Percentiles rank a stretch among this genome's conserved stretches.
Evolutionary conservation across 2,888 invertebrate genomes (phyloP).

Genomic region (Rutpela maculata): DNA sequence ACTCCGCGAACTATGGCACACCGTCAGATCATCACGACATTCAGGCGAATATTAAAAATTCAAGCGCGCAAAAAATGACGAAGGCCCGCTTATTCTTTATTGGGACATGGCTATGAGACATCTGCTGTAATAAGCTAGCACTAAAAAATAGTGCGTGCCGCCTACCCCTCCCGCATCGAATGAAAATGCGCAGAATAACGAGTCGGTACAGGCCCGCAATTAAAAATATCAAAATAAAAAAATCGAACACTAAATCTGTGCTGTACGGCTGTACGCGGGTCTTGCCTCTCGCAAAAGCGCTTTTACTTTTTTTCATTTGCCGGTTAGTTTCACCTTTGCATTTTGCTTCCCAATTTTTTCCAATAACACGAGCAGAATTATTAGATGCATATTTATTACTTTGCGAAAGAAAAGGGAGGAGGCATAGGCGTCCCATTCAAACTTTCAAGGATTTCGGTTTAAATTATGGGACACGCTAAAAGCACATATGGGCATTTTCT

Average conservation of each 20-base stretch:
- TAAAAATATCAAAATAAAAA: constrained; percentile 76
- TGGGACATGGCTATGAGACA: constrained; percentile 78
- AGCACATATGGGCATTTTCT: too few species aligned
- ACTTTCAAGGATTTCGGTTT: not conserved
- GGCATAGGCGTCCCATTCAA: constrained; percentile 24
- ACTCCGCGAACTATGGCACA: constrained; percentile 50
- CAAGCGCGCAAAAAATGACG: constrained; percentile 74
- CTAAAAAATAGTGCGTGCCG: constrained; percentile 81
- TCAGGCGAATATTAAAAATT: constrained; percentile 73
- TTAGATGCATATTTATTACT: constrained; percentile 22
- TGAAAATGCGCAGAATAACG: constrained; percentile 79
- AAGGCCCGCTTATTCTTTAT: constrained; percentile 73
- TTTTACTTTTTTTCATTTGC: constrained; percentile 37
- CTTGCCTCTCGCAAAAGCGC: constrained; percentile 48
- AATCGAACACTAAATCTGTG: constrained; percentile 67
- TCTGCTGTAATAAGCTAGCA: constrained; percentile 81
- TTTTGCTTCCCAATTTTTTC: constrained; percentile 24
- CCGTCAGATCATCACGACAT: constrained; percentile 70
- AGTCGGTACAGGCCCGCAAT: constrained; percentile 76
- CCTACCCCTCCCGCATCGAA: constrained; percentile 74
- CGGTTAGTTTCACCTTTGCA: constrained; percentile 25
- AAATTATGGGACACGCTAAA: too few species aligned
- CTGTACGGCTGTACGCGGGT: constrained; percentile 54
- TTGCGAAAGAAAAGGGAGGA: constrained; percentile 12
- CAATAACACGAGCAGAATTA: constrained; percentile 9